Percentiles rank a stretch among this genome's conserved stretches.
Conservation (phyloP, 2,113 vertebrate species). For the Leptosomus discolor region DNA sequence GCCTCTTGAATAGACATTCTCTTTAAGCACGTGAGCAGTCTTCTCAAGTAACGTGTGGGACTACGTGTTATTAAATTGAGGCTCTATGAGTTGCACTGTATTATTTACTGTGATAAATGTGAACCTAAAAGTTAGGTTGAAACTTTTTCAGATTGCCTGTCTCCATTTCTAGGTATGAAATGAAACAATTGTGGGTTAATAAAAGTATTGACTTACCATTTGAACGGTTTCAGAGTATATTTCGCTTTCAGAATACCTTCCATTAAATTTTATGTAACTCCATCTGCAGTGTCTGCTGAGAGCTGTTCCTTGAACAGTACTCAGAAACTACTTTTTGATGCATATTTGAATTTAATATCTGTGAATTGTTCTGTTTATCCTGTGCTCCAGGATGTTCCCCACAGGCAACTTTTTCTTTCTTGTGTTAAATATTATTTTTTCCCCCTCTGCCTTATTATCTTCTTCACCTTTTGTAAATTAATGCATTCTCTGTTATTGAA, state of each 20-base stretch:
- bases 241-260: neutral
- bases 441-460: neutral
- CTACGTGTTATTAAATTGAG: neutral
- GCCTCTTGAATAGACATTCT: no score
- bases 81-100: accelerated
- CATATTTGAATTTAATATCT: neutral
- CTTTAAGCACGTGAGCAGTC: neutral
- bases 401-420: neutral
- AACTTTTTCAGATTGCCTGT: neutral
- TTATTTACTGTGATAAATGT: neutral
- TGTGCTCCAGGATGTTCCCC: neutral
- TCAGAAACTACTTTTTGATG: neutral
- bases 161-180: neutral
- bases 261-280: neutral
- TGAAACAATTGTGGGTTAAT: neutral
- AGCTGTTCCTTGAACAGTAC: neutral
- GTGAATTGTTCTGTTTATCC: neutral
- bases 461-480: neutral
- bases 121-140: neutral
- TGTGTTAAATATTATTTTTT: neutral
- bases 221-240: neutral
- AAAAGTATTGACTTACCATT: neutral
- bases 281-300: neutral
- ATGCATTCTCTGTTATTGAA: neutral
- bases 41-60: neutral